Base-by-base conservation (phyloP, 2,797 vertebrate species). In the Acipenser oxyrinchus region DNA sequence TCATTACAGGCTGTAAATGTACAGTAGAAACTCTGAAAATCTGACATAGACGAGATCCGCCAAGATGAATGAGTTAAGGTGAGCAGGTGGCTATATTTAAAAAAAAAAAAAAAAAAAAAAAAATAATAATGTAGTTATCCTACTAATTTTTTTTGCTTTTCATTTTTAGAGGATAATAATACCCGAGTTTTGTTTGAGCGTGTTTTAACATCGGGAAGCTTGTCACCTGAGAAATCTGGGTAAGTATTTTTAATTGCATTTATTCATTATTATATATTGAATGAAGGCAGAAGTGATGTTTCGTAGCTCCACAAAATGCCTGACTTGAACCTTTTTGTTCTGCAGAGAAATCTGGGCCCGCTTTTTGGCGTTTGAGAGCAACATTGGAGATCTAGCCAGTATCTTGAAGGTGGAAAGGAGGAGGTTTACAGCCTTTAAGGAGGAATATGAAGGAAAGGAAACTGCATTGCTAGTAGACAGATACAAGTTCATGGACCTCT, bases 401-500 rank as follows among this genome's bases (percentile, higher is more conserved):
- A 99, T 99, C 73, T 87, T 99, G 68, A 99, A 99, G 81, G 96
- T 98, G 48, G 97, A 99, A 65, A 94, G 96, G 76, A 81, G 96
- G 74, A 91, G 96, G 50, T 99, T 99, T 83, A 90, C 92, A 3
- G 96, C 96, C 5, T 99, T 99, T 80, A 98, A 97, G 74, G 96
- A 98, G 6, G 97, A 99, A 69, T 99, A 98, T 0, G 96, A 99
- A 78, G 96, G 96, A 78, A 99, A 99, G 83, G 96, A 99, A 82
- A 99, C 97, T 0, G 96, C 96, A 49, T 79, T 98, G 77, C 88
- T 99, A 2, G 97, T 99, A 48, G 97, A 99, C 68, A 86, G 96
- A 79, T 99, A 99, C 77, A 99, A 99, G 81, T 99, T 99, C 83
- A 99, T 99, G 97, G 97, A 99, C 79, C 83, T 99, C 73, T 98